Evolutionary conservation across 2,797 vertebrate species (phyloP).

Genomic region (Columba guinea): DNA sequence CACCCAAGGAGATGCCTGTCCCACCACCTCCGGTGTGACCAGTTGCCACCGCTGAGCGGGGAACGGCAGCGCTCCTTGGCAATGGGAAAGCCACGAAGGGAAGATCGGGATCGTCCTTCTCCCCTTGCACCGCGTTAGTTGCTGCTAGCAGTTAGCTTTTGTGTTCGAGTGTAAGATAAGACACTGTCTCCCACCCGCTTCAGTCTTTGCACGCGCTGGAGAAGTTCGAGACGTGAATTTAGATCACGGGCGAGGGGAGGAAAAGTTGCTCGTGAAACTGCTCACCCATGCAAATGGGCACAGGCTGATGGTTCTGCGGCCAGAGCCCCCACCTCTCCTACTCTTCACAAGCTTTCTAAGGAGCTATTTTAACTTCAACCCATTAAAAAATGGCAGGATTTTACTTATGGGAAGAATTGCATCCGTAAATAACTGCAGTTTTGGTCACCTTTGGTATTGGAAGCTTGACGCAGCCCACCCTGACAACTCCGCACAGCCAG

Average conservation of each 20-base stretch:
- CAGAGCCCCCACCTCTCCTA: background rate
- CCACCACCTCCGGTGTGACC: background rate
- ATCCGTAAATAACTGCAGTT: background rate
- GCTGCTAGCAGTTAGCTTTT: background rate
- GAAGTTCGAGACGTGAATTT: background rate
- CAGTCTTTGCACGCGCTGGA: background rate
- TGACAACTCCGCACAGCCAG: background rate
- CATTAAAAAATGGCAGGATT: background rate
- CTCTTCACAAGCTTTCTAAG: conserved; percentile 48
- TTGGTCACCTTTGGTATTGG: background rate
- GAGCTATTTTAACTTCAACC: conserved; percentile 39
- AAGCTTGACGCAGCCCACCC: background rate
- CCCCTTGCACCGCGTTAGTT: background rate
- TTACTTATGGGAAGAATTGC: background rate
- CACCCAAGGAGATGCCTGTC: background rate
- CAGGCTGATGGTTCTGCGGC: background rate
- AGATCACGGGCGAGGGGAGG: background rate
- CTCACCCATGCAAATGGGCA: background rate
- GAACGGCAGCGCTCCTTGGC: background rate
- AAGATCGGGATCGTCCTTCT: background rate
- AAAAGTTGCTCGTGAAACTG: background rate
- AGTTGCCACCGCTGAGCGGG: background rate
- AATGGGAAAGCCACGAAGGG: background rate
- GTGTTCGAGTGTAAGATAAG: background rate
- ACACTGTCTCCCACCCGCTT: background rate